Evolutionary conservation across 2,113 vertebrate genomes (phyloP), one percentile per base, ranked within the genome.

Genomic region (Spermophilus dauricus): DNA sequence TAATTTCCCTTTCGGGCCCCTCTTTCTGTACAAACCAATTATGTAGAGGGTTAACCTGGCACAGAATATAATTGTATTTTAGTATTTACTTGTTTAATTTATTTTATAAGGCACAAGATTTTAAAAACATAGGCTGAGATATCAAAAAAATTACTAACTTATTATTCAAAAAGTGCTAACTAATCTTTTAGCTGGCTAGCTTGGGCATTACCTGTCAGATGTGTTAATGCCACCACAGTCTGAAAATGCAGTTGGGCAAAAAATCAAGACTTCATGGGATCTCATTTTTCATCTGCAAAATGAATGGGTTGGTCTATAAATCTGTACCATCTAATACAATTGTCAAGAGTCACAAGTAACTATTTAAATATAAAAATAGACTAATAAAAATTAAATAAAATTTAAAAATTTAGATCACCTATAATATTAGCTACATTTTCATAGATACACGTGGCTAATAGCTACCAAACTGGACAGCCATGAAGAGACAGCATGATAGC

Each of bases 371-470:
- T 17, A 95, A 81, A 84, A 72, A 83, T 34, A 88, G 14, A 80
- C 73, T 76, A 82, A 91, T 61, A 82, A 80, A 91, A 86, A 53
- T 45, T 16, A 81, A 89, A 51, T 67, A 88, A 42, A 75, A 45
- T 51, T 73, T 22, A 16, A 56, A 89, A 95, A 61, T 53, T 72
- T 58, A 39, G 1, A 5, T 53, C 67, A 12, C 89, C 34, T 13
- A 4, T 88, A n/a, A n/a, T 11, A n/a, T 51, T 34, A 56, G 30
- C 51, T 65, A n/a, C 26, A 22, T 70, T 92, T 81, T 65, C 48
- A 0, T 32, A 67, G 42, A 17, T 65, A 39, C 32, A 2, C 1
- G 5, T 16, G 26, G 4, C 32, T 11, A 1, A 1, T 9, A 28
- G 48, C 24, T 45, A 22, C 9, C 11, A 34, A 69, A 37, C 0